phyloP scores from a whole-genome alignment of 2,888 invertebrate genomes.

The Pseudococcus viburni region DNA sequence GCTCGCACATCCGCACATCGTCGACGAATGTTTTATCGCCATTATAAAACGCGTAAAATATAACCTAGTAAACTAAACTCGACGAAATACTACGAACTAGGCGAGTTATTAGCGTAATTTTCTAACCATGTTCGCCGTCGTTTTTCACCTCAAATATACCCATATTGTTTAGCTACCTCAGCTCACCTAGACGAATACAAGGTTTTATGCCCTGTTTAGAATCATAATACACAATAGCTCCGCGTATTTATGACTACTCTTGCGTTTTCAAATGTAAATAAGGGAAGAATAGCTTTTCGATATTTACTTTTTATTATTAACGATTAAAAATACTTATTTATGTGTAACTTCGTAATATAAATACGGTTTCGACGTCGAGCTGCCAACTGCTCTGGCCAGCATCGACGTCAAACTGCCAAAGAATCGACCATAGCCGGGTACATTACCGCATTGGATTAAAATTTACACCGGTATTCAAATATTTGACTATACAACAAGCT shows the following conservation, averaged over 20 bases:
- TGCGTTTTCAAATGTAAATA: background rate
- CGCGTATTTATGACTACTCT: background rate
- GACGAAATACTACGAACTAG: background rate
- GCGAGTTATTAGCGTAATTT: background rate
- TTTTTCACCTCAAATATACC: background rate
- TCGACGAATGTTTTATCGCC: slow-evolving; percentile 29
- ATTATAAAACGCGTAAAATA: background rate
- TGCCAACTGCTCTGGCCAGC: background rate
- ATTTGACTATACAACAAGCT: background rate
- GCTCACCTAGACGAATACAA: background rate
- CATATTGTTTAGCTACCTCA: background rate
- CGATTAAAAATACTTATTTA: background rate
- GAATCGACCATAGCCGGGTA: too few relatives aligned
- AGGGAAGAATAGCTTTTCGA: slow-evolving; percentile 6
- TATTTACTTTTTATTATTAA: slow-evolving; percentile 39
- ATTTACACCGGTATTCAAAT: slow-evolving; percentile 40
- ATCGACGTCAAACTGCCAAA: background rate
- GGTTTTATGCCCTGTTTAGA: background rate
- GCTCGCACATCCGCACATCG: slow-evolving; percentile 21
- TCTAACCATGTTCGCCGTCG: background rate
- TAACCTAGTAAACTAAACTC: background rate
- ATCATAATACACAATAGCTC: background rate
- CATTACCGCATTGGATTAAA: slow-evolving; percentile 9
- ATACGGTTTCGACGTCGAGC: background rate
- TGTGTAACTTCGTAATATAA: background rate